These are phyloP conservation scores for Coracias cyanogaster DNA, from an alignment of 2,797 vertebrate species.

Conservation along the genomic window DNA sequence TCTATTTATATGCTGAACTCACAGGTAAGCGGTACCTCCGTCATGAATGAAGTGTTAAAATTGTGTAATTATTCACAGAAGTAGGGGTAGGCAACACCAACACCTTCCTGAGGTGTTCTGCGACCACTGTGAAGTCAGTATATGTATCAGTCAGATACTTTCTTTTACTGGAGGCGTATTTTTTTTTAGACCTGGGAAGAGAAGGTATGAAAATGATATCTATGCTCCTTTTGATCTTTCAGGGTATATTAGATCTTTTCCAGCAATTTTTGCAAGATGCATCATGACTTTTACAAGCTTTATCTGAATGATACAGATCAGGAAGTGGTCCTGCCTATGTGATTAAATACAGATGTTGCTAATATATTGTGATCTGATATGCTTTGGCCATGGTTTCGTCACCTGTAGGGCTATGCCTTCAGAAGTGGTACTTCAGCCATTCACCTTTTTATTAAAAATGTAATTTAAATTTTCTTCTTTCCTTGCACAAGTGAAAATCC, in stretches of 20 bases:
- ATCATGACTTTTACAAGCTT: neutral
- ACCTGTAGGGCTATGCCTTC: neutral
- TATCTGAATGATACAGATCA: neutral
- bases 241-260: neutral
- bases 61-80: neutral
- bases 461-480: neutral
- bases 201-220: neutral
- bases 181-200: neutral
- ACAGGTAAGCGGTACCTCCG: neutral
- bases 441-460: neutral
- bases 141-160: neutral
- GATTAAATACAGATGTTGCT: neutral
- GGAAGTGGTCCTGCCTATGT: neutral
- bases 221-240: neutral
- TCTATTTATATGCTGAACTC: neutral
- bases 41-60: neutral
- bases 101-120: neutral
- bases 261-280: neutral
- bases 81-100: neutral
- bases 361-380: neutral
- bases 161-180: neutral
- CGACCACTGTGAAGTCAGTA: neutral
- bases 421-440: neutral
- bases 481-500: neutral
- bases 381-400: neutral